Evolutionary conservation across 2,888 invertebrate species (phyloP).

Genomic region (Diarsia brunnea): DNA sequence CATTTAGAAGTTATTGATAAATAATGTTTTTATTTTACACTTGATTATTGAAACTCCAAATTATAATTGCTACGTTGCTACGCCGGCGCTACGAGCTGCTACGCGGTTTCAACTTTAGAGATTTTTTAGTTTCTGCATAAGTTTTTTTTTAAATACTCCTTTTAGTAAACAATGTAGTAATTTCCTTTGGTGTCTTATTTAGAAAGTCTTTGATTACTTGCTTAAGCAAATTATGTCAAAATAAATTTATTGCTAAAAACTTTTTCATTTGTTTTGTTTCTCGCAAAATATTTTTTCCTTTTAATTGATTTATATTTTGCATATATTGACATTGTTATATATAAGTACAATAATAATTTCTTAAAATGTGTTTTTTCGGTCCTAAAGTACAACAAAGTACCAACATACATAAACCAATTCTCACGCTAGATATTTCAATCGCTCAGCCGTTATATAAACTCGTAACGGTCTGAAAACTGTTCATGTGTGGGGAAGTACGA

Average conservation of each 20-base stretch:
- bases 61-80: conserved; percentile 58
- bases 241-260: not conserved
- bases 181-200: not conserved
- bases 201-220: not conserved
- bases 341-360: not conserved
- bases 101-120: conserved; percentile 48
- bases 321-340: not conserved
- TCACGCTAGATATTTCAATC: conserved; percentile 23
- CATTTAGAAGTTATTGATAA: not conserved
- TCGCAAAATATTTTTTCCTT: not conserved
- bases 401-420: conserved; percentile 11
- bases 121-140: not conserved
- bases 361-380: not conserved
- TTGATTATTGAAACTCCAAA: not conserved
- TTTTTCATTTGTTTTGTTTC: not conserved
- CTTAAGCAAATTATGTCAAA: not conserved
- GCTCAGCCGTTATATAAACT: conserved; percentile 59
- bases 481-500: conserved; percentile 64
- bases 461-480: conserved; percentile 60
- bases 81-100: conserved; percentile 63
- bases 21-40: not conserved
- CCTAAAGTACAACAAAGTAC: conserved; percentile 2
- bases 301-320: not conserved
- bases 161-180: not conserved
- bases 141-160: not conserved